A percentile compares a stretch with the other conserved stretches of the same genome.
Evolutionary conservation across 2,113 vertebrate genomes (phyloP).

Genomic region (Chaetorhynchus papuensis): DNA sequence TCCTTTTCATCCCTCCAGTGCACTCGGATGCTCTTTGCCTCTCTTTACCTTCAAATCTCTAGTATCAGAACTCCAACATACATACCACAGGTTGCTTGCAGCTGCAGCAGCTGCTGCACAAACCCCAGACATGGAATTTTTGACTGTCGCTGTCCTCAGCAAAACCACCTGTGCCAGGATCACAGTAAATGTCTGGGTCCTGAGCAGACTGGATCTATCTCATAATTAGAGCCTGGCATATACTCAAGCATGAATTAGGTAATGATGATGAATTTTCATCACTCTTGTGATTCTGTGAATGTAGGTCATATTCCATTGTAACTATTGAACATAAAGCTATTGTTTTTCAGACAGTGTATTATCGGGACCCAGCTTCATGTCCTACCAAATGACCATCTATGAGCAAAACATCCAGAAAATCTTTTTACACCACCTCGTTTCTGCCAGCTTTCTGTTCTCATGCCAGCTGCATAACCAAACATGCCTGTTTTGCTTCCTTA

Average conservation of each 20-base stretch:
- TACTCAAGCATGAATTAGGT: constrained; percentile 1
- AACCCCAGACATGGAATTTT: not conserved
- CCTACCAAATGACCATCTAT: not conserved
- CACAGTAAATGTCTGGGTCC: not conserved
- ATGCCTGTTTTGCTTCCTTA: not conserved
- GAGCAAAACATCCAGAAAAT: not conserved
- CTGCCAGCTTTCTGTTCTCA: not conserved
- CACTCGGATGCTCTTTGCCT: not conserved
- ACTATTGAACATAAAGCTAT: not conserved
- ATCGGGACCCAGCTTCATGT: not conserved
- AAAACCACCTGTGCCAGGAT: not conserved
- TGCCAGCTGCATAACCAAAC: not conserved
- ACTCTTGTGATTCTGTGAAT: not conserved
- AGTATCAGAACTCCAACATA: not conserved
- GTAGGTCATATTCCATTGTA: not conserved
- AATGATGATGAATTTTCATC: constrained; percentile 23
- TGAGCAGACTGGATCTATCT: not conserved
- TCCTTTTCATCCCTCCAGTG: not conserved
- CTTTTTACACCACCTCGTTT: not conserved
- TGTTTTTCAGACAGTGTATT: not conserved
- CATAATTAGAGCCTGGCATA: not conserved
- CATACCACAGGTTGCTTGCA: not conserved
- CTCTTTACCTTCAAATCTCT: not conserved
- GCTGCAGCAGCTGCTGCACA: not conserved
- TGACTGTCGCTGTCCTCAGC: not conserved